Evolutionary conservation across 2,888 invertebrate species (phyloP).

Genomic region (Oeneis ivallda): DNA sequence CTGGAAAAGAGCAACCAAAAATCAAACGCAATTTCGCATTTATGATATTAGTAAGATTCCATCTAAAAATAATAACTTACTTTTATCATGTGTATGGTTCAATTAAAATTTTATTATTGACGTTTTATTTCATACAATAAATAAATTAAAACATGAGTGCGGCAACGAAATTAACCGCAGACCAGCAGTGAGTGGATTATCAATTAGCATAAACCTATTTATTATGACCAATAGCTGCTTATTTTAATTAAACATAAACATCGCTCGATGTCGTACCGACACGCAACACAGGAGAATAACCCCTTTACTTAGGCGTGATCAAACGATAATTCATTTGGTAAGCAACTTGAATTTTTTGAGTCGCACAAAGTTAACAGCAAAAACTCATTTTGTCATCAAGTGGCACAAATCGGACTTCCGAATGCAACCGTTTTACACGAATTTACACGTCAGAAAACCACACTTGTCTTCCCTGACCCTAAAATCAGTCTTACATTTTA

Average conservation of each 20-base stretch:
- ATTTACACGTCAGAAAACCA: too few relatives aligned
- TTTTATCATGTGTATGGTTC: background rate
- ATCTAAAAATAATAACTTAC: background rate
- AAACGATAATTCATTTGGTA: background rate
- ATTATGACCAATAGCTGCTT: conserved; percentile 48
- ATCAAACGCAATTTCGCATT: too few relatives aligned
- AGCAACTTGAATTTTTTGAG: too few relatives aligned
- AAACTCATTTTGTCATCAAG: too few relatives aligned
- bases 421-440: too few relatives aligned
- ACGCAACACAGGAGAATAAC: conserved; percentile 43
- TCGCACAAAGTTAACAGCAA: too few relatives aligned
- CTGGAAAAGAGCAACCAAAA: too few relatives aligned
- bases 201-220: conserved; percentile 17
- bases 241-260: conserved; percentile 60
- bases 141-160: background rate
- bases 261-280: conserved; percentile 45
- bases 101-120: background rate
- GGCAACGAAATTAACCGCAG: conserved; percentile 12
- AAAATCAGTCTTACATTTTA: too few relatives aligned
- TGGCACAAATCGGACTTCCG: too few relatives aligned
- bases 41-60: too few relatives aligned
- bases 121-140: background rate
- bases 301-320: conserved; percentile 16
- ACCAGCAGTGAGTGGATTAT: conserved; percentile 1
- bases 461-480: too few relatives aligned